Conservation (phyloP, 2,888 invertebrate species). For the Aphodius granarius region DNA sequence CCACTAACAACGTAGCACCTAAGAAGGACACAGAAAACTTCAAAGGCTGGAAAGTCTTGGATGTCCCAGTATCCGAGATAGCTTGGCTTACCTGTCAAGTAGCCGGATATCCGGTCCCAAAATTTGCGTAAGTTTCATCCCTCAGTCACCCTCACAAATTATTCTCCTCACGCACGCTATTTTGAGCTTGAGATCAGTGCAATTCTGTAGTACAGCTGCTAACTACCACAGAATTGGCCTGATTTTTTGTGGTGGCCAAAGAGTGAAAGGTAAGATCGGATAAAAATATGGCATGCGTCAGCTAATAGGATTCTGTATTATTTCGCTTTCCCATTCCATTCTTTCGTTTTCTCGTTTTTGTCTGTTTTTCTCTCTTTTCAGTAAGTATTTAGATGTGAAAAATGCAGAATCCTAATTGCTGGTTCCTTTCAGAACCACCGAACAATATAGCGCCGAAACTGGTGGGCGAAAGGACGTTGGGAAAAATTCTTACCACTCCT, state of each 20-base stretch:
- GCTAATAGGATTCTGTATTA: constrained; percentile 44
- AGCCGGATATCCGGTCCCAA: constrained; percentile 69
- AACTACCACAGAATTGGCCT: no score
- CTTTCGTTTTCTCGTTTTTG: constrained; percentile 14
- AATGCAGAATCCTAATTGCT: constrained; percentile 43
- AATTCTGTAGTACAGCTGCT: no score
- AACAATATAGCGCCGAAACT: constrained; percentile 55
- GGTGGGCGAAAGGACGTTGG: constrained; percentile 55
- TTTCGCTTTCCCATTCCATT: constrained; percentile 27
- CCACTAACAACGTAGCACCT: constrained; percentile 65
- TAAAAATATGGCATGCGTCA: constrained; percentile 34
- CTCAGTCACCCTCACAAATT: no score
- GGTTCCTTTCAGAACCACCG: constrained; percentile 55
- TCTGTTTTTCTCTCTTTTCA: background rate
- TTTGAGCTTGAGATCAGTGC: no score
- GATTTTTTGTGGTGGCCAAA: background rate
- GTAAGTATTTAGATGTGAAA: constrained; percentile 16
- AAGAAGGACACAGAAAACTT: constrained; percentile 60
- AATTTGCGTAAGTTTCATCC: constrained; percentile 71
- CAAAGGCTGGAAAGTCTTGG: constrained; percentile 63
- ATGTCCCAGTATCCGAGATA: constrained; percentile 55
- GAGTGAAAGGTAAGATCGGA: constrained; percentile 6
- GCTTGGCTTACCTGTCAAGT: constrained; percentile 71
- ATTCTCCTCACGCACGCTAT: background rate
- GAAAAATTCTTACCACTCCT: constrained; percentile 63